Evolutionary conservation across 2,888 invertebrate species (phyloP), one percentile per base, ranked within the genome.

Genomic region (Ypsolopha scabrella): DNA sequence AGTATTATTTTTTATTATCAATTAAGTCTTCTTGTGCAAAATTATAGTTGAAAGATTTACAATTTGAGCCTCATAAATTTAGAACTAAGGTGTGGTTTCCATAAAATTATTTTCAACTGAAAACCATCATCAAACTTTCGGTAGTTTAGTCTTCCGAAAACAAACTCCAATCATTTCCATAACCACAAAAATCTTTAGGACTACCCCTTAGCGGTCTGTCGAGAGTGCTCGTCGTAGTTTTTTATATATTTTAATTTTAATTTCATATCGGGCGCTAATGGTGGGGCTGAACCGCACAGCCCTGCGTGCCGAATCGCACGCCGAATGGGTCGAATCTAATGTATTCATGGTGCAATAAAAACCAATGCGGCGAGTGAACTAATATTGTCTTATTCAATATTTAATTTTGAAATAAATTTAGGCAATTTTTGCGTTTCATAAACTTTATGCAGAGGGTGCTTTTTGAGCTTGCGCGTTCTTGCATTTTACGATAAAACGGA

Each of bases 191-290:
- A 80, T 80, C 77, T 74, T 73, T 76, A 83, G 83, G 85, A 82
- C 67, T 83, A 77, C 75, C 85, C 80, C 85, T 83, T 70, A 76
- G 85, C 73, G 86, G 86, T 85, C 76, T 77, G 78, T 80, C 61
- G 76, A 86, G 41, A 43, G 50, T 49, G 41, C 49, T 39, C 49
- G 10, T 11, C 67, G 73, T 65, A 75, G 72, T 76, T 75, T 83
- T 85, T 85, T 85, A 80, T 83, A 80, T 83, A 83, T 86, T 85
- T 86, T 83, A 85, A 85, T 85, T 86, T 86, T 82, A 83, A 85
- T 85, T 85, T 86, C 82, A 86, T 85, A 85, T 83, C 82, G 77
- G 72, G 82, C 73, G 81, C 74, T 86, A 85, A 85, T 86, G 80
- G 83, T 71, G 67, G 75, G 72, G 64, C 75, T 33, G 2, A 37